Evolutionary conservation across 2,797 vertebrate species (phyloP), one percentile per base, ranked within the genome.

Genomic region (Hoplostethus mediterraneus): DNA sequence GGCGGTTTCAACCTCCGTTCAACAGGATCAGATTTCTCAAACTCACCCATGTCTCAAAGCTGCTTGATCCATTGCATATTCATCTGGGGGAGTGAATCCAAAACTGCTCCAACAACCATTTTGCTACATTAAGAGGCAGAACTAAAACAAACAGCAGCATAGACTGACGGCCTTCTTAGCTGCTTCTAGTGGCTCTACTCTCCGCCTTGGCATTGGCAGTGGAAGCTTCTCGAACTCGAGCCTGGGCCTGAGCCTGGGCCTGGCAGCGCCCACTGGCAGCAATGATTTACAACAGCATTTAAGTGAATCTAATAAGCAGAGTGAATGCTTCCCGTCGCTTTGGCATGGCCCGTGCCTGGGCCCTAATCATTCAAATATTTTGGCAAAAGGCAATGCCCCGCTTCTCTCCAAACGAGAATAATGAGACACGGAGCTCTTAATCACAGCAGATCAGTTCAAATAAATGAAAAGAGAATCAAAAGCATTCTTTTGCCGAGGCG

Each of bases 391-490:
- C 59, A 94, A 94, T 93, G 95, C 94, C 94, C 94, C 83, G 82
- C 89, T 94, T 87, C 86, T 90, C 89, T 92, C 87, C 87, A 92
- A 90, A 84, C 90, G 87, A 90, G 90, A 92, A 93, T 91, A 93
- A 93, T 93, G 89, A 94, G 90, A 93, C 90, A 96, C 93, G 94
- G 95, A 96, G 96, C 94, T 96, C 95, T 96, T 96, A 97, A 97
- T 97, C 96, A 97, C 96, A 94, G 94, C 93, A 95, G 96, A 97
- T 97, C 96, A 97, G 95, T 97, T 97, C 95, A 96, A 96, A 97
- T 97, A 97, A 98, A 97, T 97, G 96, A 97, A 96, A 96, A 95
- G 96, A 96, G 95, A 97, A 97, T 97, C 95, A 97, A 97, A 97
- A 95, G 90, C 95, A 94, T 94, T 96, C 96, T 96, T 95, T 87